These are phyloP conservation scores for Acrocephalus scirpaceus DNA, from an alignment of 2,797 vertebrate species.

Conservation along the genomic window DNA sequence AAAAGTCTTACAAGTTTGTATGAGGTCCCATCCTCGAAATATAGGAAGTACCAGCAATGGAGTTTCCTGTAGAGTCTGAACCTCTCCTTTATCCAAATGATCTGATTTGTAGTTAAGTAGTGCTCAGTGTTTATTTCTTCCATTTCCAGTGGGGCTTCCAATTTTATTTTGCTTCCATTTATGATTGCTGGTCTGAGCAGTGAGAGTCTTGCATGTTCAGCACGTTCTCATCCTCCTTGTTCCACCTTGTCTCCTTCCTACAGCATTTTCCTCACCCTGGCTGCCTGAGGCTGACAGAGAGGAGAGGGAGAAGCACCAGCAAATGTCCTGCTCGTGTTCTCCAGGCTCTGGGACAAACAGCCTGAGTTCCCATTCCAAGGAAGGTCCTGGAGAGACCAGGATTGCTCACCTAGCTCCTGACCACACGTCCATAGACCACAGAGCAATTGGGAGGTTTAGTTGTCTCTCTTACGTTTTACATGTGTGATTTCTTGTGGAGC, in stretches of 20 bases:
- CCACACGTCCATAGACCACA: fast-evolving
- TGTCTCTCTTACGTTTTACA: neutral
- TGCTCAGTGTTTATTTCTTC: neutral
- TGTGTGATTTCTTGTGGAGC: neutral
- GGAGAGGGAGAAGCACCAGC: neutral
- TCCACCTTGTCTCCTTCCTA: neutral
- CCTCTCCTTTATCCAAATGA: neutral
- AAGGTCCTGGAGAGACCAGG: neutral
- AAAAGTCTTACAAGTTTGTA: neutral
- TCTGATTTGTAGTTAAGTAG: neutral
- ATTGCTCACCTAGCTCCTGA: neutral
- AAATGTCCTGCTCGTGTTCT: neutral
- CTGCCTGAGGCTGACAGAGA: neutral
- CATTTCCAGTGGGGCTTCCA: neutral
- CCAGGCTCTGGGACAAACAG: neutral
- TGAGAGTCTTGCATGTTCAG: neutral
- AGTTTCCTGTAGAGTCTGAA: neutral
- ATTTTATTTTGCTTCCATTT: neutral
- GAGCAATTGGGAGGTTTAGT: neutral
- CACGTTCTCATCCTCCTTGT: neutral
- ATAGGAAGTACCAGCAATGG: neutral
- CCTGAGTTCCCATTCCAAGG: neutral
- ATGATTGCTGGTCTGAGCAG: neutral
- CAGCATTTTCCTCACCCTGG: neutral
- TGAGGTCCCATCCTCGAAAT: neutral